These are phyloP conservation scores for Elmis aenea DNA, from an alignment of 2,888 invertebrate species.

Conservation along the genomic window DNA sequence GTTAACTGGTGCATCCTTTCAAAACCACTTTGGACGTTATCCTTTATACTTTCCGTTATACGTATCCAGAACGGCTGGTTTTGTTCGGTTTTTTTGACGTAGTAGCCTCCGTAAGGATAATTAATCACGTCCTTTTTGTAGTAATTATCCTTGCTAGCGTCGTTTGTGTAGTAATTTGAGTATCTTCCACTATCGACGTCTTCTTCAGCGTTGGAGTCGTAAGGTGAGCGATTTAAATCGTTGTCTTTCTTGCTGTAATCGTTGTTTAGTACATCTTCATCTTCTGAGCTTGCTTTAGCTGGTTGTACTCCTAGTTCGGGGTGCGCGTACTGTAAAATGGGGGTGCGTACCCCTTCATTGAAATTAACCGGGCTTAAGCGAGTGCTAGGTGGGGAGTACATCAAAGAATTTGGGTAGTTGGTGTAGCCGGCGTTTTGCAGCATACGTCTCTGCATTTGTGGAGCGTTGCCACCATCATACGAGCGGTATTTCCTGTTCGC, in stretches of 20 bases:
- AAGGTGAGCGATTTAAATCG: constrained; percentile 26
- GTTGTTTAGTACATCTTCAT: constrained; percentile 34
- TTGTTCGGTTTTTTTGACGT: constrained; percentile 59
- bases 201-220: constrained; percentile 14
- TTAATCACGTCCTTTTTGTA: constrained; percentile 53
- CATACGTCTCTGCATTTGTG: constrained; percentile 66
- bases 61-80: constrained; percentile 68
- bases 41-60: constrained; percentile 67
- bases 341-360: constrained; percentile 67
- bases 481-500: constrained; percentile 45
- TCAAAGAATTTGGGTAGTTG: constrained; percentile 60
- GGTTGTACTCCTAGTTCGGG: constrained; percentile 75
- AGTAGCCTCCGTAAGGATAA: constrained; percentile 55
- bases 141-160: constrained; percentile 45
- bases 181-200: constrained; percentile 31
- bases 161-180: constrained; percentile 42
- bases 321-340: constrained; percentile 74
- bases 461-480: constrained; percentile 46
- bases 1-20: constrained; percentile 64
- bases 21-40: constrained; percentile 65
- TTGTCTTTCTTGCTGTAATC: constrained; percentile 32
- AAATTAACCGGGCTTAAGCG: constrained; percentile 56
- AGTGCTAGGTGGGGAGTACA: constrained; percentile 60
- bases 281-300: constrained; percentile 55
- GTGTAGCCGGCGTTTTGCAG: constrained; percentile 60